These are phyloP conservation scores for Monodelphis domestica DNA, from an alignment of 2,797 vertebrate species.

Conservation along the genomic window DNA sequence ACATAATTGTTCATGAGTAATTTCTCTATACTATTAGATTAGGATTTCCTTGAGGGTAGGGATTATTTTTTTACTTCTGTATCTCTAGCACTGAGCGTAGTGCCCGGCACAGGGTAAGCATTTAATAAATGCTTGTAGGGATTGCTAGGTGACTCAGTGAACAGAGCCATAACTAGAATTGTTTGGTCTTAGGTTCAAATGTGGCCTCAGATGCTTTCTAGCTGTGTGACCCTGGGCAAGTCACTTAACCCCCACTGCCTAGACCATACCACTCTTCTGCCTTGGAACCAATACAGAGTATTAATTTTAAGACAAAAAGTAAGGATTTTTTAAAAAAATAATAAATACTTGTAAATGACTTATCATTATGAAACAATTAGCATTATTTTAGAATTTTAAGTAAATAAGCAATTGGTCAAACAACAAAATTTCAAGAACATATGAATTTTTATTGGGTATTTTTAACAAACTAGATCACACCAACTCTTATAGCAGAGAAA, in stretches of 20 bases:
- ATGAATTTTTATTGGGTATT: not conserved
- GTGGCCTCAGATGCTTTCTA: too few relatives aligned
- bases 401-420: constrained; percentile 18
- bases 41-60: not conserved
- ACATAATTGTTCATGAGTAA: not conserved
- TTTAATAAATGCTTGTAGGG: not conserved
- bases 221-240: too few relatives aligned
- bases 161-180: too few relatives aligned
- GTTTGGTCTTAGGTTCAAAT: too few relatives aligned
- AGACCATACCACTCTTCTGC: too few relatives aligned
- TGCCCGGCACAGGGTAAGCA: not conserved
- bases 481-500: constrained; percentile 21
- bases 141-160: too few relatives aligned
- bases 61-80: not conserved
- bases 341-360: not conserved
- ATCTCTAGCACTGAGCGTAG: not conserved
- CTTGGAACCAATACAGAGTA: too few relatives aligned
- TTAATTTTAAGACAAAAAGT: too few relatives aligned
- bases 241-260: too few relatives aligned
- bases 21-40: not conserved
- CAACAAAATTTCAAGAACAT: not conserved
- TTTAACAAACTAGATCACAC: constrained; percentile 38
- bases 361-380: not conserved
- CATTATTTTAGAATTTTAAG: not conserved
- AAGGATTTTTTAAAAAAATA: too few relatives aligned